Evolutionary conservation across 2,797 vertebrate genomes (phyloP), one percentile per base, ranked within the genome.

Genomic region (Myiotriccus ornatus): DNA sequence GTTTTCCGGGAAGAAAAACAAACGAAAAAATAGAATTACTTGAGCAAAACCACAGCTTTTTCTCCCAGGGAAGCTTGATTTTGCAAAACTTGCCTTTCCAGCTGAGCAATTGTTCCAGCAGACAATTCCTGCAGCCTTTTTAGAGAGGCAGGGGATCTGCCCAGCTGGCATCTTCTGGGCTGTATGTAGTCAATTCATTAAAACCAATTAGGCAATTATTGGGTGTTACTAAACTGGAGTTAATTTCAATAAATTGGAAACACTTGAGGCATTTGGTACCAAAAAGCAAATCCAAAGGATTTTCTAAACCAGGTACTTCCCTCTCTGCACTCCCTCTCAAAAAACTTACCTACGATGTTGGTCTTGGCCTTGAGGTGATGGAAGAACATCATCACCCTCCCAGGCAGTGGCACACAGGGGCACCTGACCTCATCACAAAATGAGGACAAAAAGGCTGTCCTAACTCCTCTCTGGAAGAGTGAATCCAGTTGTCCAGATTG

Each of bases 291-390:
- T 56, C 17, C 30, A 43, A 79, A 76, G 74, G 76, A 46, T 63
- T 87, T 79, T 41, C 28, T 41, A 47, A 50, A 53, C n/a, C 55
- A 76, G 10, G 5, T 44, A 30, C 44, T 56, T 92, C 22, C 8
- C 5, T 55, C 23, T 87, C 47, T 84, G 18, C 9, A 7, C 7
- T 80, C 2, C 3, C 35, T 91, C 90, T 53, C 32, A 55, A 55
- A 56, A 86, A 97, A 92, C 78, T 96, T 95, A 46, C 93, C 89
- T 77, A 35, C 25, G 30, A 92, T 91, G 39, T 87, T 96, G 30
- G 81, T 53, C 74, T 96, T 97, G 76, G 96, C 93, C 63, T 96
- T 95, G 73, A 87, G 95, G 17, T 94, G 94, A 30, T 94, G 91
- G 67, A 97, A 88, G 43, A 95, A 84, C 19, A 68, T 96, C 91